Evolutionary conservation across 2,797 vertebrate species (phyloP).

Genomic region (Sternarchorhynchus goeldii): DNA sequence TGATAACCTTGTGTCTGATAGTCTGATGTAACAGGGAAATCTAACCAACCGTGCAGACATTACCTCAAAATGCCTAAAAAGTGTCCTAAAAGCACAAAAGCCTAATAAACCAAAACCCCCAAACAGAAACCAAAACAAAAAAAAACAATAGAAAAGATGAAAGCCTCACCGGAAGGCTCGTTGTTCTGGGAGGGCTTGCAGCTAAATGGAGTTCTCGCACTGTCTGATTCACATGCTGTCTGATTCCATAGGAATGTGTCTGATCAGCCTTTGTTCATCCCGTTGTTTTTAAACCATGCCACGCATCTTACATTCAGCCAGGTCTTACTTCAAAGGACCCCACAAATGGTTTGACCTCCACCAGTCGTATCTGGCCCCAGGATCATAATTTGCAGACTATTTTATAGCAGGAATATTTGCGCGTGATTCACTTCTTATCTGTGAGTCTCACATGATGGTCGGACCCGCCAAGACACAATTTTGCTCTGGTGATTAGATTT

Average conservation of each 20-base stretch:
- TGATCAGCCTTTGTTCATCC: conserved; percentile 16
- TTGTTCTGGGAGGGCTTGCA: background rate
- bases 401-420: background rate
- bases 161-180: background rate
- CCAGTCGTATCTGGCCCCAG: conserved; percentile 2
- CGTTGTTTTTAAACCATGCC: conserved; percentile 22
- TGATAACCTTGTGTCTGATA: too few relatives aligned
- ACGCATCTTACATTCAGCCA: conserved; percentile 5
- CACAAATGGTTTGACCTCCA: background rate
- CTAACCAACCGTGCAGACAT: too few relatives aligned
- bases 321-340: conserved; percentile 4
- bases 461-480: background rate
- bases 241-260: background rate
- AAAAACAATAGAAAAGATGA: background rate
- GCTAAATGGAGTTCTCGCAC: conserved; percentile 22
- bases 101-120: background rate
- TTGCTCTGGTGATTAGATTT: background rate
- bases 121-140: background rate
- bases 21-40: too few relatives aligned
- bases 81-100: background rate
- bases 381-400: conserved; percentile 10
- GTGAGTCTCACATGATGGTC: background rate
- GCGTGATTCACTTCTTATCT: background rate
- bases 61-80: too few relatives aligned
- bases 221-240: conserved; percentile 6